phyloP scores from a whole-genome alignment of 2,113 vertebrate genomes.

The Haemorhous mexicanus region DNA sequence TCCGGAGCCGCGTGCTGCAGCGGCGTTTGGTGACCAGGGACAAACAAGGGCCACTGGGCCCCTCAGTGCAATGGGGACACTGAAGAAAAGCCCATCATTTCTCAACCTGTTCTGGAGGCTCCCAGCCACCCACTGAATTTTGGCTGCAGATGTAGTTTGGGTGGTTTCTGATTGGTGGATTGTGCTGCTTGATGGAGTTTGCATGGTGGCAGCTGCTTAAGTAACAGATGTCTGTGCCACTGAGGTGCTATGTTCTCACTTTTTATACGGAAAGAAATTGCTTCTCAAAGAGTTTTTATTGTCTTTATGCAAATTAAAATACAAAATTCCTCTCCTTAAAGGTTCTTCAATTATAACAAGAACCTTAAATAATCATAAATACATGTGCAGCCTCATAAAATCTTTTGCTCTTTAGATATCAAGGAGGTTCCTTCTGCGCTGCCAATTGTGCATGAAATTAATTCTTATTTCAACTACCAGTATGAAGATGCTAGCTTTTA shows the following conservation, averaged over 20 bases:
- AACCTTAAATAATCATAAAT: constrained; percentile 71
- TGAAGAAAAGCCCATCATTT: constrained; percentile 35
- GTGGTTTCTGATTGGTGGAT: constrained; percentile 55
- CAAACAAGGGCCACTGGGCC: constrained; percentile 11
- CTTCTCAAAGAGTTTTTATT: constrained; percentile 77
- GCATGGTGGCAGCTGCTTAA: constrained; percentile 74
- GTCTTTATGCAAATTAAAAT: constrained; percentile 79
- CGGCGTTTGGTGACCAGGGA: neutral
- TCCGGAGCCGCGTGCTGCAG: neutral
- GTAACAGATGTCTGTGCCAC: constrained; percentile 80
- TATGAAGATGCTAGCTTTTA: constrained; percentile 55
- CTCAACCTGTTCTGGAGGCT: constrained; percentile 29
- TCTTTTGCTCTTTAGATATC: constrained; percentile 57
- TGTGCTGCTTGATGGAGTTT: constrained; percentile 66
- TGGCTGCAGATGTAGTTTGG: constrained; percentile 45
- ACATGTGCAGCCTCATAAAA: constrained; percentile 61
- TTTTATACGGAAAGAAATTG: constrained; percentile 75
- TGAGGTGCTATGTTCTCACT: constrained; percentile 77
- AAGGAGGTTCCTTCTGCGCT: constrained; percentile 66
- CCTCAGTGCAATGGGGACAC: neutral
- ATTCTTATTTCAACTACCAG: constrained; percentile 65
- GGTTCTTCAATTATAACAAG: constrained; percentile 62
- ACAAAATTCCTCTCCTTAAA: constrained; percentile 69
- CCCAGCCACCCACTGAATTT: constrained; percentile 52
- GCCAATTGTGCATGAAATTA: constrained; percentile 76